These are phyloP conservation scores for Reticulitermes speratus DNA, from an alignment of 1,140 invertebrate genomes.

Conservation along the genomic window DNA sequence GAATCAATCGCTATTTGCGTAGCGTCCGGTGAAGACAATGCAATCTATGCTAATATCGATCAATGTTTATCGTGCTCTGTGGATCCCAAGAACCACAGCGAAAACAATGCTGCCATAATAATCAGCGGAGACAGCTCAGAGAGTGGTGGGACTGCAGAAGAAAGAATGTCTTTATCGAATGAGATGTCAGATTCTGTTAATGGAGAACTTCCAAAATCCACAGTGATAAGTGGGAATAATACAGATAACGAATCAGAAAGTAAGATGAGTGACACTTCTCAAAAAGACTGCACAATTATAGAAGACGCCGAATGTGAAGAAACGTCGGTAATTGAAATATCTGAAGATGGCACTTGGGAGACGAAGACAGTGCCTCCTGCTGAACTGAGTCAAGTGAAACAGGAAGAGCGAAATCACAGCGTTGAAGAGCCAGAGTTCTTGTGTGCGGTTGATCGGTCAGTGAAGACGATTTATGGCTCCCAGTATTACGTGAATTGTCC, in stretches of 20 bases:
- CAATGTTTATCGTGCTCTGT: not conserved
- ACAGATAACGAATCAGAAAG: too few species aligned
- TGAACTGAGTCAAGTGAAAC: slow-evolving; percentile 28
- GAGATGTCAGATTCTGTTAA: too few species aligned
- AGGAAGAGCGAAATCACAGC: not conserved
- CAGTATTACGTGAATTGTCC: slow-evolving; percentile 35
- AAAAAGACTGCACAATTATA: too few species aligned
- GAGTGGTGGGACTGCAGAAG: too few species aligned
- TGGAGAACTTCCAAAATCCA: too few species aligned
- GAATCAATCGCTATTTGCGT: not conserved
- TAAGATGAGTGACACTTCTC: not conserved
- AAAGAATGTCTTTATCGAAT: too few species aligned
- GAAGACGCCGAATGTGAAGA: not conserved
- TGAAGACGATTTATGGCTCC: slow-evolving; percentile 29
- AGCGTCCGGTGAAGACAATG: not conserved
- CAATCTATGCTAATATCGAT: not conserved
- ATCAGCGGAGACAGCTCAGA: too few species aligned
- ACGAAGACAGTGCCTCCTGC: not conserved
- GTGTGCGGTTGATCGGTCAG: not conserved
- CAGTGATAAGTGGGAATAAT: too few species aligned
- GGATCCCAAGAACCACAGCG: too few species aligned
- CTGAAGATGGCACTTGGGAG: slow-evolving; percentile 39
- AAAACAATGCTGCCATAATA: too few species aligned
- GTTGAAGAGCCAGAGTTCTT: not conserved
- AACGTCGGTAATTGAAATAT: slow-evolving; percentile 37